These are phyloP conservation scores for Siphonodentalium dalli DNA, from an alignment of 2,888 invertebrate genomes.

Conservation along the genomic window DNA sequence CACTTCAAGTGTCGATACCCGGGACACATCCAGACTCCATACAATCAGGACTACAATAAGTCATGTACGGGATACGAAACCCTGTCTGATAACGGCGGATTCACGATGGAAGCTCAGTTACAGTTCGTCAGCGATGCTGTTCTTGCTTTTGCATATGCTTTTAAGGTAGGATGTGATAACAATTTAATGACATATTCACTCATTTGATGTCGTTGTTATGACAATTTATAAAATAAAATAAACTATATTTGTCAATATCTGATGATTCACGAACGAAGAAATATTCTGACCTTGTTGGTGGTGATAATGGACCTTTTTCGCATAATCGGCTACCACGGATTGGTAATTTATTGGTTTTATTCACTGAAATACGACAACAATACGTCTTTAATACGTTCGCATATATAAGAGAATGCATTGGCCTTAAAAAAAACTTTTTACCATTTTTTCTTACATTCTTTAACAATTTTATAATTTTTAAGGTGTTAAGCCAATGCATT, in stretches of 20 bases:
- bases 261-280: neutral
- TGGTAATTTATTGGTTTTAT: no score
- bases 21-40: constrained; percentile 72
- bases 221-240: neutral
- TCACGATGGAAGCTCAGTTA: constrained; percentile 79
- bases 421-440: no score
- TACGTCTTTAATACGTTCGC: no score
- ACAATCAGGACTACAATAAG: constrained; percentile 52
- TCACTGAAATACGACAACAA: no score
- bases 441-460: no score
- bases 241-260: neutral
- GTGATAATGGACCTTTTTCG: no score
- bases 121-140: constrained; percentile 97
- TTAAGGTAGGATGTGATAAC: constrained; percentile 61
- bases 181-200: no score
- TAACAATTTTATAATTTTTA: no score
- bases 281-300: neutral
- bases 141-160: constrained; percentile 91
- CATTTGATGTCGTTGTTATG: neutral
- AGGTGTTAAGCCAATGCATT: no score
- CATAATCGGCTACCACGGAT: no score
- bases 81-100: constrained; percentile 77
- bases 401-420: no score
- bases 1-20: constrained; percentile 80
- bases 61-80: constrained; percentile 82